Evolutionary conservation across 1,140 invertebrate species (phyloP).

Genomic region (Drosophila lini): DNA sequence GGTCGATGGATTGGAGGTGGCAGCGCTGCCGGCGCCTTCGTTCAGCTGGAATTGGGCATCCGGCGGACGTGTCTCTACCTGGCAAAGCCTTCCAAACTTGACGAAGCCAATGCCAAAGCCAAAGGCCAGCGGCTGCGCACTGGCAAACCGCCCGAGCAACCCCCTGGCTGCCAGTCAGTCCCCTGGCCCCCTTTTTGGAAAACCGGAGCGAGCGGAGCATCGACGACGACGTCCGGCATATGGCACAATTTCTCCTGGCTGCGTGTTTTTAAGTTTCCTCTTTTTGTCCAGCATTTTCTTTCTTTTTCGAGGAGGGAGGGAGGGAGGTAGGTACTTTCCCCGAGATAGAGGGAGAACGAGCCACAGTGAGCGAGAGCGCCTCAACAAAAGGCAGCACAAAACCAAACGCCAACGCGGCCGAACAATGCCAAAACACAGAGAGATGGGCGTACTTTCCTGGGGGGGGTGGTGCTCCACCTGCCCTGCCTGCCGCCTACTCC

Average conservation of each 20-base stretch:
- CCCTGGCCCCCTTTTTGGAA: conserved; percentile 1
- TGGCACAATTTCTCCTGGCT: conserved; percentile 73
- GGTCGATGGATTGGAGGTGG: conserved; percentile 23
- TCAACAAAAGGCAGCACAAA: conserved; percentile 71
- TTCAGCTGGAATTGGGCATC: conserved; percentile 78
- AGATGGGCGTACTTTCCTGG: conserved; percentile 44
- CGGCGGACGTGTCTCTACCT: conserved; percentile 45
- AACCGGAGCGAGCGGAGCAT: conserved; percentile 47
- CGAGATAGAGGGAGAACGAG: background rate
- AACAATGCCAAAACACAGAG: conserved; percentile 55
- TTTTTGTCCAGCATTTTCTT: conserved; percentile 9
- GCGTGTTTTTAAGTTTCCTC: conserved; percentile 9
- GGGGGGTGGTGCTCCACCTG: conserved; percentile 3
- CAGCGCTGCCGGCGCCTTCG: conserved; percentile 61
- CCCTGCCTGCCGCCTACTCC: background rate
- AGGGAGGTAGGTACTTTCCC: background rate
- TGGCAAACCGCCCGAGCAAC: background rate
- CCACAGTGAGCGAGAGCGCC: background rate
- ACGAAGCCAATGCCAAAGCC: conserved; percentile 72
- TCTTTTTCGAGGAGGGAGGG: background rate
- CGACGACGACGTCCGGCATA: conserved; percentile 62
- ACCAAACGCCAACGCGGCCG: conserved; percentile 51
- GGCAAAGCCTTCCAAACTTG: conserved; percentile 59
- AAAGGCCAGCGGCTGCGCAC: conserved; percentile 60
- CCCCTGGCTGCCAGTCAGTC: background rate